These are phyloP conservation scores for Ostrea edulis DNA, from an alignment of 1,140 invertebrate species.

Conservation along the genomic window DNA sequence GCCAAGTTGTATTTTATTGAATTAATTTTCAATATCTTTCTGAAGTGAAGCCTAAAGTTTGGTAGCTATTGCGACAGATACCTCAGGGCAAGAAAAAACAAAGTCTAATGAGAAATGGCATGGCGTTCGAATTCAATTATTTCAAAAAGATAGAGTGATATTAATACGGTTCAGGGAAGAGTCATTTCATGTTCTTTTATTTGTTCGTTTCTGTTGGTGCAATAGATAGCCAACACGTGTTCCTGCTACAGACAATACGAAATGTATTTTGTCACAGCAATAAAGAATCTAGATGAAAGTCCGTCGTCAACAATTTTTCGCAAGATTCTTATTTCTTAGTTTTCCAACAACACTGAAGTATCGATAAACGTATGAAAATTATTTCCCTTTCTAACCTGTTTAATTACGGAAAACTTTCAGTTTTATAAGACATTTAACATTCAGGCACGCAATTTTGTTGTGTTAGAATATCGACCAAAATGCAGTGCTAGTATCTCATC, in stretches of 20 bases:
- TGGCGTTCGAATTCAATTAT: slow-evolving; percentile 35
- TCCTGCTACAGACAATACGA: not conserved
- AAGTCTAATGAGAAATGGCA: slow-evolving; percentile 29
- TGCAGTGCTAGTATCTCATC: too few species aligned
- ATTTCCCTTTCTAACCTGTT: too few species aligned
- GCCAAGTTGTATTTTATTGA: slow-evolving; percentile 37
- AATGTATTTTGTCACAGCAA: not conserved
- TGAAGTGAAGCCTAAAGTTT: slow-evolving; percentile 34
- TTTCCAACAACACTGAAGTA: too few species aligned
- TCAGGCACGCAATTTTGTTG: too few species aligned
- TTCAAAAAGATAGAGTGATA: slow-evolving; percentile 39
- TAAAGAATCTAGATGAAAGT: not conserved
- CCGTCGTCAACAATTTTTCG: not conserved
- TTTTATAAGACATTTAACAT: too few species aligned
- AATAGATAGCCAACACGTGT: slow-evolving; percentile 24
- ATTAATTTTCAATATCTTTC: slow-evolving; percentile 40
- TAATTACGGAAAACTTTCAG: too few species aligned
- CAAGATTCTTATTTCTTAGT: not conserved
- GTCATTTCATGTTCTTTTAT: not conserved
- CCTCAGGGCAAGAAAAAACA: slow-evolving; percentile 3
- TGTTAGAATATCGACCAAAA: too few species aligned
- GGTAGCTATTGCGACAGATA: slow-evolving; percentile 24
- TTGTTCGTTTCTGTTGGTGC: slow-evolving; percentile 19
- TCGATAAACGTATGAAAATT: too few species aligned
- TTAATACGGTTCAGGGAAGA: slow-evolving; percentile 24